Percentiles rank a stretch among this genome's conserved stretches.
These are phyloP conservation scores for Kryptolebias ocellatus DNA, from an alignment of 2,797 vertebrate genomes.

Conservation along the genomic window DNA sequence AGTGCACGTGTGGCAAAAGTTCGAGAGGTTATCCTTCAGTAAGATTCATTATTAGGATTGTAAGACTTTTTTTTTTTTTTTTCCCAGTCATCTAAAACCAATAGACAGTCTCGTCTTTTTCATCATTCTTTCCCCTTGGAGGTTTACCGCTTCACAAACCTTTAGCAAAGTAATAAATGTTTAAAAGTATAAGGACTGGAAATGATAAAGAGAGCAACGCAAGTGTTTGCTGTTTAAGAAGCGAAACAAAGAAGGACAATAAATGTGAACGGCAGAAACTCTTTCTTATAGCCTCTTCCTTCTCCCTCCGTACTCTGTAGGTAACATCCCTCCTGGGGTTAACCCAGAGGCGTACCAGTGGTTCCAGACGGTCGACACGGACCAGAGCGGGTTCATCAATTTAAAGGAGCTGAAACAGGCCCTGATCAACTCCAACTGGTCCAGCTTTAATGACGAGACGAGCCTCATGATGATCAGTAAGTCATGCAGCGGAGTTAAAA, in stretches of 20 bases:
- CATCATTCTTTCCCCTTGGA: too few relatives aligned
- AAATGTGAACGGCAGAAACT: too few relatives aligned
- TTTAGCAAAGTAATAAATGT: slow-evolving; percentile 1
- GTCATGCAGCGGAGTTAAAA: slow-evolving; percentile 52
- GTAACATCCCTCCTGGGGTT: slow-evolving; percentile 84
- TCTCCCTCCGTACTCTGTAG: slow-evolving; percentile 63
- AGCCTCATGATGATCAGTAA: slow-evolving; percentile 97
- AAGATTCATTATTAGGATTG: background rate
- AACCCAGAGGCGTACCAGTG: slow-evolving; percentile 91
- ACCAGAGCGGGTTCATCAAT: slow-evolving; percentile 91
- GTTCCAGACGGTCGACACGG: slow-evolving; percentile 90
- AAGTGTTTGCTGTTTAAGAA: background rate
- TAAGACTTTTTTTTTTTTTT: background rate
- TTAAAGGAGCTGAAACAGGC: slow-evolving; percentile 94
- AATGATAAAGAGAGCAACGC: background rate
- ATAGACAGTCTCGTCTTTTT: too few relatives aligned
- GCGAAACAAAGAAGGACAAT: too few relatives aligned
- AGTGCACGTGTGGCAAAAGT: background rate
- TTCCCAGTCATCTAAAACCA: background rate
- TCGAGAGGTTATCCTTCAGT: background rate
- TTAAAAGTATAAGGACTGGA: slow-evolving; percentile 13
- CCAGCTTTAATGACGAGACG: slow-evolving; percentile 92
- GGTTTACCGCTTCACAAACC: background rate
- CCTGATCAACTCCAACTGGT: slow-evolving; percentile 95
- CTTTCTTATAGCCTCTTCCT: background rate